A percentile compares a stretch with the other conserved stretches of the same genome.
These are phyloP conservation scores for Montipora capitata DNA, from an alignment of 92 coral and sea anemone genomes.

Conservation along the genomic window DNA sequence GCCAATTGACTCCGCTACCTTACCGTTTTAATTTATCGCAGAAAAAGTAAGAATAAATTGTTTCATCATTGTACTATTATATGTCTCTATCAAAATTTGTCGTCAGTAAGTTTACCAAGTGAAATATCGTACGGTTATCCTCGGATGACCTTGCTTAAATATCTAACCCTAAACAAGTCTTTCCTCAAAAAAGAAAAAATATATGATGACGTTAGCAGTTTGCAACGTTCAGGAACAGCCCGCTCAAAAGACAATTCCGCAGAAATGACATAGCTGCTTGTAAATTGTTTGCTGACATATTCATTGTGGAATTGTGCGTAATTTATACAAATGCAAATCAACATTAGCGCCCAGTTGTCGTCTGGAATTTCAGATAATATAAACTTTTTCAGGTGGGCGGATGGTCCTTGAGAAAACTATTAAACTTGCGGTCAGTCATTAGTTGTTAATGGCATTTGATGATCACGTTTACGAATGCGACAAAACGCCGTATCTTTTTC, in stretches of 20 bases:
- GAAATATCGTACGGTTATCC: conserved; percentile 5
- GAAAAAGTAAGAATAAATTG: conserved; percentile 17
- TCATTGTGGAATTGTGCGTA: conserved; percentile 12
- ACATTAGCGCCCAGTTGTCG: background rate
- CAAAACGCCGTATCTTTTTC: background rate
- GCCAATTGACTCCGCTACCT: background rate
- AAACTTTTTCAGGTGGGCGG: conserved; percentile 14
- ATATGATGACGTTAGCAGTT: background rate
- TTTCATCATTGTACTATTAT: background rate
- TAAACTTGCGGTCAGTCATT: conserved; percentile 32
- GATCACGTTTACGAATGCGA: background rate
- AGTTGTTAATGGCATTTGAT: conserved; percentile 14
- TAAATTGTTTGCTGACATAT: conserved; percentile 25
- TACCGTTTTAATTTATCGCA: conserved; percentile 37
- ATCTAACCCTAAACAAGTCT: conserved; percentile 19
- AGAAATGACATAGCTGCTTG: background rate
- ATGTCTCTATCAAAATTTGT: background rate
- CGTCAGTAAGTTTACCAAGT: background rate
- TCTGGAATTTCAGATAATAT: conserved; percentile 1
- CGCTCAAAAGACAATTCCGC: too few species aligned
- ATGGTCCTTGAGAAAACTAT: conserved; percentile 18
- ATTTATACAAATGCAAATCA: conserved; percentile 16
- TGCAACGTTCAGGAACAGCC: background rate
- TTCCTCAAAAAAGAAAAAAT: conserved; percentile 3
- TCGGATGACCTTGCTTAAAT: conserved; percentile 10